Conservation (phyloP, 2,113 vertebrate genomes). For the Platysteira castanea region DNA sequence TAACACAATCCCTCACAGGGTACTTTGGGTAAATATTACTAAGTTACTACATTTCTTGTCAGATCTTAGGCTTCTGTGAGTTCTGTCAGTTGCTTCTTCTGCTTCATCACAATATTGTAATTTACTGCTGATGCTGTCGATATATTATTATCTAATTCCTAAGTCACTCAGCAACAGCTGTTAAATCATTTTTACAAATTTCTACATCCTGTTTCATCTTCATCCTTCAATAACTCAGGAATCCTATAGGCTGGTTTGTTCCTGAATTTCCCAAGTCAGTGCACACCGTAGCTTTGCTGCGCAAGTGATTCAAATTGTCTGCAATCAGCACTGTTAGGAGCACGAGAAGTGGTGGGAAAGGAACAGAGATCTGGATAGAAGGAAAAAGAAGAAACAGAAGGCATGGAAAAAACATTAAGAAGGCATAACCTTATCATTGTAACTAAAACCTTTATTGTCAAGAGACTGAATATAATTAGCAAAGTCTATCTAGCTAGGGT, state of each 20-base stretch:
- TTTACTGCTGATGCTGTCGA: not conserved
- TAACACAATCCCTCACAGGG: not conserved
- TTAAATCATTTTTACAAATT: not conserved
- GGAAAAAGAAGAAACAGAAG: not conserved
- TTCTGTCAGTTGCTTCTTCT: not conserved
- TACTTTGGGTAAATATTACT: not conserved
- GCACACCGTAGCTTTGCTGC: not conserved
- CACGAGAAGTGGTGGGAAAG: not conserved
- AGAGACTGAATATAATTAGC: not conserved
- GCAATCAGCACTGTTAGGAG: rapidly evolving
- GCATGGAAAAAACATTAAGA: not conserved
- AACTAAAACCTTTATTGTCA: not conserved
- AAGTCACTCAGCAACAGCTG: not conserved
- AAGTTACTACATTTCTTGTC: not conserved
- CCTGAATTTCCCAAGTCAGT: not conserved
- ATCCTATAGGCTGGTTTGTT: not conserved
- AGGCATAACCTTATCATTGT: not conserved
- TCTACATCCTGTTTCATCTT: not conserved
- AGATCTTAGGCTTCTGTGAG: not conserved
- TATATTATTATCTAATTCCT: not conserved
- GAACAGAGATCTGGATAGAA: not conserved
- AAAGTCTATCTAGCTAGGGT: not conserved
- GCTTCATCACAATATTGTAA: not conserved
- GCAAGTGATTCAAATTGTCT: not conserved
- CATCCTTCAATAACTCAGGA: not conserved